These are phyloP conservation scores for Phortica okadai DNA, from an alignment of 2,888 invertebrate genomes.

Conservation along the genomic window DNA sequence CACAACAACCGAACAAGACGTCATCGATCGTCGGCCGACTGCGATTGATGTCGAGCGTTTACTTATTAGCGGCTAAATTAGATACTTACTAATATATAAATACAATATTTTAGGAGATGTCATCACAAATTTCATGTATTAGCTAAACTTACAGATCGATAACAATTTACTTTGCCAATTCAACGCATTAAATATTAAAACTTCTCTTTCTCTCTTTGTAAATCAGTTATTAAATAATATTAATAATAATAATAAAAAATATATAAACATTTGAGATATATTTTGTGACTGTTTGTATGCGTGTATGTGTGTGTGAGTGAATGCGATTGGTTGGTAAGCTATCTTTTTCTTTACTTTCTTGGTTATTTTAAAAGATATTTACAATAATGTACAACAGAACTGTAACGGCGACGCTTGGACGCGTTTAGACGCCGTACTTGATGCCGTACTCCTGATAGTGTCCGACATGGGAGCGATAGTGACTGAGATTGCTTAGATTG, in stretches of 20 bases:
- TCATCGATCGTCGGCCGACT: background rate
- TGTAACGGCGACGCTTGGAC: conserved; percentile 15
- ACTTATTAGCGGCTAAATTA: background rate
- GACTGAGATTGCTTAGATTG: conserved; percentile 75
- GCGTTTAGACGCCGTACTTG: conserved; percentile 75
- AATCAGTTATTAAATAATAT: background rate
- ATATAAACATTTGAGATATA: conserved; percentile 48
- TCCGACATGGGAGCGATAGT: conserved; percentile 75
- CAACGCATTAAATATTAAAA: background rate
- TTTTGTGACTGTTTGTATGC: conserved; percentile 34
- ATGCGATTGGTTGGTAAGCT: conserved; percentile 2
- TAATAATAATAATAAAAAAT: conserved; percentile 30
- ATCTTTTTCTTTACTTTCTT: conserved; percentile 57
- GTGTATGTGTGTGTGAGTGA: background rate
- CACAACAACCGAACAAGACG: conserved; percentile 34
- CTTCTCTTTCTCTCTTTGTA: too few relatives aligned
- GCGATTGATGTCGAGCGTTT: background rate
- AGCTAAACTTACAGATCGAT: conserved; percentile 33
- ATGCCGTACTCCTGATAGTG: conserved; percentile 77
- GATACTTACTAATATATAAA: background rate
- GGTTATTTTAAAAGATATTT: conserved; percentile 23
- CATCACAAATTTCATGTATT: conserved; percentile 61
- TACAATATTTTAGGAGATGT: conserved; percentile 30
- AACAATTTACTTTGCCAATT: conserved; percentile 38
- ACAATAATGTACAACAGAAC: conserved; percentile 28